Evolutionary conservation across 2,113 vertebrate species (phyloP).

Genomic region (Labeo rohita): DNA sequence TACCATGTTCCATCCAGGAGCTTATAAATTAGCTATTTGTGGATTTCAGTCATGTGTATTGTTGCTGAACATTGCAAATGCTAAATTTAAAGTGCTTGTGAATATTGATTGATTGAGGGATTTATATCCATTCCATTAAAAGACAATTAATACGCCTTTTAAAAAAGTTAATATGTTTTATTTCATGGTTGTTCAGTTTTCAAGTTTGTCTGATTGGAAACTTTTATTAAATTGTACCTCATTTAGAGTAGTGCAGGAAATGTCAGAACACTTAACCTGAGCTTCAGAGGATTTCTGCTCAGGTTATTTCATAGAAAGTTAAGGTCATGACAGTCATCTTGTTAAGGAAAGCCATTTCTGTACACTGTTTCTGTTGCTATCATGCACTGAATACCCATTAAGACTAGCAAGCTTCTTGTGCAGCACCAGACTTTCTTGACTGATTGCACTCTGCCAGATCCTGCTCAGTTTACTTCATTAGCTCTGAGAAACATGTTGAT

Average conservation of each 20-base stretch:
- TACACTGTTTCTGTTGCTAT: slow-evolving; percentile 22
- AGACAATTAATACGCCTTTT: too few species aligned
- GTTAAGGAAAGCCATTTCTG: slow-evolving; percentile 27
- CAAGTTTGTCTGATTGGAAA: neutral
- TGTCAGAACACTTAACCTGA: slow-evolving; percentile 40
- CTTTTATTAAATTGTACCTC: neutral
- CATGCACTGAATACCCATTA: neutral
- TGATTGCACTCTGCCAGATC: neutral
- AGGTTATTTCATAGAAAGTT: slow-evolving; percentile 37
- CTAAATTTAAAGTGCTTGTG: neutral
- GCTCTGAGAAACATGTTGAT: neutral
- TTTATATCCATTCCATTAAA: neutral
- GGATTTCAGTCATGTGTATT: neutral
- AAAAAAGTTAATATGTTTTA: neutral
- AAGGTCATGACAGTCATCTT: slow-evolving; percentile 35
- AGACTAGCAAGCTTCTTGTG: neutral
- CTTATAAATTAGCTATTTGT: neutral
- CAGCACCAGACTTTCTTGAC: neutral
- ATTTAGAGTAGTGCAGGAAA: slow-evolving; percentile 6
- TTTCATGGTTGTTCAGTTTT: neutral
- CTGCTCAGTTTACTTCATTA: slow-evolving; percentile 18
- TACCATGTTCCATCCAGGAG: neutral
- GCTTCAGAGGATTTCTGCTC: slow-evolving; percentile 29
- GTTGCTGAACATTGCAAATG: neutral
- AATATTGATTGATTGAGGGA: neutral